Evolutionary conservation across 2,888 invertebrate species (phyloP), one percentile per base, ranked within the genome.

Genomic region (Malthinus seriepunctatus): DNA sequence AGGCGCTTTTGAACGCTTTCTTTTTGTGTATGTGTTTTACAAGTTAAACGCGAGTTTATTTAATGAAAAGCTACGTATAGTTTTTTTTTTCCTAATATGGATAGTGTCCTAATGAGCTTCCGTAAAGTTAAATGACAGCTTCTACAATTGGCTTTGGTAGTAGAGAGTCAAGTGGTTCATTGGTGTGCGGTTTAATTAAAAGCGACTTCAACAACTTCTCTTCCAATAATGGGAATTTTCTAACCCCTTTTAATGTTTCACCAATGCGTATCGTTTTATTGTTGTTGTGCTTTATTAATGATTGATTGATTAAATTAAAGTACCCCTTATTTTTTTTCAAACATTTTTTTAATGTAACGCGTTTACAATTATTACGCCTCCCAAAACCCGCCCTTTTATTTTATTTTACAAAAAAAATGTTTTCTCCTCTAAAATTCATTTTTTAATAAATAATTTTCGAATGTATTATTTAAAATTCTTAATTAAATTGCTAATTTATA

Each of bases 111-210:
- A 61, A 61, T 61, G 61, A 61, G 61, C 56, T 63, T 56, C 52
- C 51, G 59, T 47, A 37, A 50, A 56, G 51, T 49, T 60, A 59
- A 56, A 51, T 47, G 55, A 55, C 57, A 54, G 53, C 53, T 42
- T 52, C 39, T 54, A 61, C 56, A 60, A 62, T 63, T 65, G 65
- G 64, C 63, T 64, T 62, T 63, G 60, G 58, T 58, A 47, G n/a
- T n/a, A n/a, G n/a, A n/a, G 63, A 64, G 68, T 67, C 65, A 67
- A 68, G 66, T 64, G 60, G 54, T 60, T 64, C 64, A 64, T 63
- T 62, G 64, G 65, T 60, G 66, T 63, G 64, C 65, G 65, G 64
- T 68, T 68, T 68, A 68, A 68, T 68, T 68, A 68, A 68, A 68
- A 67, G 68, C 64, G 64, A 63, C 64, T 68, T 64, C 62, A 66